Evolutionary conservation across 2,113 vertebrate species (phyloP), one percentile per base, ranked within the genome.

Genomic region (Tapirus terrestris): DNA sequence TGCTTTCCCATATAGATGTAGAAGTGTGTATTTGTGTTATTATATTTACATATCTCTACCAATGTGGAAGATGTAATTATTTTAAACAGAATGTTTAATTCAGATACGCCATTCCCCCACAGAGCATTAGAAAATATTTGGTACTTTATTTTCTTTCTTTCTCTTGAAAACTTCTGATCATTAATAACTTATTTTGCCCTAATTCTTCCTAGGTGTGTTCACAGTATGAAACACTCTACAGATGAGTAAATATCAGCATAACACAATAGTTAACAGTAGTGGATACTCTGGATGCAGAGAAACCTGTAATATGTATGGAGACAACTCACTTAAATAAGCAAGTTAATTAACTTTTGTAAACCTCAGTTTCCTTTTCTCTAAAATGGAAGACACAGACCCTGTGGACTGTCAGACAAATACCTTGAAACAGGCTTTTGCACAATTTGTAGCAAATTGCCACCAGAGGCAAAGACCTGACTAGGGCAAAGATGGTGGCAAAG

Each of bases 81-180:
- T 97, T 81, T 70, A 48, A 96, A 80, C 6, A 89, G 31, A 81
- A 96, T 73, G 89, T 89, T 93, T 53, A 89, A 76, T 70, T 18
- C 17, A 72, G 58, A 75, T 68, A n/a, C 73, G 5, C 5, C 56
- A 60, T 60, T 94, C 53, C 6, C 2, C 79, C 39, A 80, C 12
- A 83, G 18, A 85, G 7, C 29, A 10, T 82, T 79, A 48, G 20
- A 79, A 83, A 68, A 80, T 72, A 87, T 61, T 29, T 63, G 16
- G 14, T 43, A 25, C 53, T 95, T n/a, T 73, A 16, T 80, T 58
- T 90, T 43, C 36, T 81, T 33, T 86, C 45, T 83, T 93, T 89
- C 33, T 77, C n/a, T 84, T 75, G 18, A 80, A 94, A 92, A 36
- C 1, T 61, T 58, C 21, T 77, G 16, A 1, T 82, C 29, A 65